Evolutionary conservation across 2,797 vertebrate species (phyloP).

Genomic region (Anas bernieri): DNA sequence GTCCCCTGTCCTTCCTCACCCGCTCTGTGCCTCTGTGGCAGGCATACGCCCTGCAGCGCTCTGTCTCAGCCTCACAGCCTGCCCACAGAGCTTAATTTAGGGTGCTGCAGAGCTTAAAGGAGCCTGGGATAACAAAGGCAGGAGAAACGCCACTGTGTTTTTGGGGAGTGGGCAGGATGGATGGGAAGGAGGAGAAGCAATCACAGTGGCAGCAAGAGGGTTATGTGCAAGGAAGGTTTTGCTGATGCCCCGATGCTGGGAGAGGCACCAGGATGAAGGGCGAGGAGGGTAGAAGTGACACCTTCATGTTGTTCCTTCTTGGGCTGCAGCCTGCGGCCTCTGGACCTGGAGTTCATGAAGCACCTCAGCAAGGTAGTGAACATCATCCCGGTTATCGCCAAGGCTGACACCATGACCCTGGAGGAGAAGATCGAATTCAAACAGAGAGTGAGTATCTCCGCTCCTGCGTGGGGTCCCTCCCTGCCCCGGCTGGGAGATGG

Average conservation of each 20-base stretch:
- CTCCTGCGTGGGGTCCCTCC: background rate
- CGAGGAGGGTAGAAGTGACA: background rate
- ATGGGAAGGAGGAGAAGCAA: background rate
- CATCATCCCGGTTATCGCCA: slow-evolving; percentile 95
- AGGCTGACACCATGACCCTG: slow-evolving; percentile 94
- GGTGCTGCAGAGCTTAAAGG: background rate
- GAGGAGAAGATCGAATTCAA: slow-evolving; percentile 86
- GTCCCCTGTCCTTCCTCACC: background rate
- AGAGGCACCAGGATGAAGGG: too few relatives aligned
- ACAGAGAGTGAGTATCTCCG: slow-evolving; percentile 74
- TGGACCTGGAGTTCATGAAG: slow-evolving; percentile 97
- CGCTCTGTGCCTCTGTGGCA: background rate
- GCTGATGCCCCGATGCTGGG: background rate
- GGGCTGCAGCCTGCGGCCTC: slow-evolving; percentile 82
- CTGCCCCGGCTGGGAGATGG: background rate
- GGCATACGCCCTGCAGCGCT: background rate
- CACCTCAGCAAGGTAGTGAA: slow-evolving; percentile 95
- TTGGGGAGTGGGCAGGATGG: background rate
- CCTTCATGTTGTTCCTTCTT: slow-evolving; percentile 32
- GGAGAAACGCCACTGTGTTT: background rate
- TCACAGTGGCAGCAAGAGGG: background rate
- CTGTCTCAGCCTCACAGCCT: background rate
- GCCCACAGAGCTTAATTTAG: background rate
- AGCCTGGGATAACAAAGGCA: background rate
- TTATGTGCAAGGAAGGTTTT: background rate